These are phyloP conservation scores for Polyploca ridens DNA, from an alignment of 2,888 invertebrate genomes.

Conservation along the genomic window DNA sequence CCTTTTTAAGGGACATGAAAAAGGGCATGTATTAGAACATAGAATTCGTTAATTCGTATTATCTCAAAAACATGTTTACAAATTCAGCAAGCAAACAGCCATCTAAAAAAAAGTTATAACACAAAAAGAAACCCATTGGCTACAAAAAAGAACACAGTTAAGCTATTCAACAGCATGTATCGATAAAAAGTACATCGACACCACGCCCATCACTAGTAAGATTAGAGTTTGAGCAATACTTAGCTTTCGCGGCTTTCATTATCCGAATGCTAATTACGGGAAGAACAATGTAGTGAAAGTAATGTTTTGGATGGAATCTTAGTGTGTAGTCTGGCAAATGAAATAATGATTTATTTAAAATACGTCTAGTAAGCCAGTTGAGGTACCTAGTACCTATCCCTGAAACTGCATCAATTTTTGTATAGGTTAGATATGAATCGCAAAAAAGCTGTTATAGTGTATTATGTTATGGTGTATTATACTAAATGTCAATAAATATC, in stretches of 20 bases:
- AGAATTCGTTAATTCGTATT: no score
- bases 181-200: slow-evolving; percentile 17
- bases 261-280: slow-evolving; percentile 43
- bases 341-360: background rate
- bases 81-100: no score
- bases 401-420: background rate
- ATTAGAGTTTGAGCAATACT: slow-evolving; percentile 22
- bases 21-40: no score
- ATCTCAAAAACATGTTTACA: no score
- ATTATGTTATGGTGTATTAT: no score
- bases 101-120: background rate
- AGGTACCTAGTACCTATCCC: no score
- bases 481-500: no score
- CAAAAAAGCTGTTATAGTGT: no score
- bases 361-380: no score
- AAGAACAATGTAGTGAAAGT: slow-evolving; percentile 60
- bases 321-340: slow-evolving; percentile 24
- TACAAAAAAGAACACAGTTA: background rate
- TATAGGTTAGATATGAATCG: no score
- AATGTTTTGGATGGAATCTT: slow-evolving; percentile 26
- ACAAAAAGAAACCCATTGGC: background rate
- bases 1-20: no score
- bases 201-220: slow-evolving; percentile 19
- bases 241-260: slow-evolving; percentile 39
- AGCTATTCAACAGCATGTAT: slow-evolving; percentile 12